Percentiles rank a stretch among this genome's conserved stretches.
phyloP scores from a whole-genome alignment of 2,113 vertebrate genomes.

The Hemicordylus capensis region DNA sequence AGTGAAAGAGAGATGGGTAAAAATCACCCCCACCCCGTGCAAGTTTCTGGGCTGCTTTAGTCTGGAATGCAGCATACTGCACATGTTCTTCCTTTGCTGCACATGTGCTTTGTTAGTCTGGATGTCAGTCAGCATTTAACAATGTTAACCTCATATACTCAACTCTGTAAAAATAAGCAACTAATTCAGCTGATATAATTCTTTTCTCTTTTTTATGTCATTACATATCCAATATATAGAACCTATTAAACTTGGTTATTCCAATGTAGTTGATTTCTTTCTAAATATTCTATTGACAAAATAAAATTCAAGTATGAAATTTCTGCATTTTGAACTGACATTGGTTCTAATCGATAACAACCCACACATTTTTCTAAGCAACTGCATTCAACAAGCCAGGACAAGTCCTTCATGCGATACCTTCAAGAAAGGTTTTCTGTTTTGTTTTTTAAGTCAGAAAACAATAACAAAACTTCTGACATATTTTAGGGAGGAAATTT shows the following conservation, averaged over 20 bases:
- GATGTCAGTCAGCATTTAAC: background rate
- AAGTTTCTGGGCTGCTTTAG: too few relatives aligned
- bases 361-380: constrained; percentile 34
- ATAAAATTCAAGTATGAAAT: constrained; percentile 7
- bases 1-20: too few relatives aligned
- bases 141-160: background rate
- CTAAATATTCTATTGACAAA: background rate
- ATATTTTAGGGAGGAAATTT: constrained; percentile 67
- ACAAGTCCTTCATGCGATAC: constrained; percentile 66
- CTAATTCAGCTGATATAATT: background rate
- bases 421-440: too few relatives aligned
- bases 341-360: constrained; percentile 24
- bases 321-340: constrained; percentile 25
- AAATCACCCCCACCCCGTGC: too few relatives aligned
- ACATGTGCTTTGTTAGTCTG: too few relatives aligned
- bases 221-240: background rate
- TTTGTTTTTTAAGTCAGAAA: too few relatives aligned
- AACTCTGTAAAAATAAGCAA: background rate
- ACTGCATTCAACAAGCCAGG: constrained; percentile 65
- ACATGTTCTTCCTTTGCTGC: too few relatives aligned
- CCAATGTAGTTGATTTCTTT: background rate
- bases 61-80: too few relatives aligned
- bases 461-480: constrained; percentile 65
- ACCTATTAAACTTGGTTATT: background rate
- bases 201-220: background rate